Evolutionary conservation across 2,888 invertebrate species (phyloP), one percentile per base, ranked within the genome.

Genomic region (Epistrophe grossulariae): DNA sequence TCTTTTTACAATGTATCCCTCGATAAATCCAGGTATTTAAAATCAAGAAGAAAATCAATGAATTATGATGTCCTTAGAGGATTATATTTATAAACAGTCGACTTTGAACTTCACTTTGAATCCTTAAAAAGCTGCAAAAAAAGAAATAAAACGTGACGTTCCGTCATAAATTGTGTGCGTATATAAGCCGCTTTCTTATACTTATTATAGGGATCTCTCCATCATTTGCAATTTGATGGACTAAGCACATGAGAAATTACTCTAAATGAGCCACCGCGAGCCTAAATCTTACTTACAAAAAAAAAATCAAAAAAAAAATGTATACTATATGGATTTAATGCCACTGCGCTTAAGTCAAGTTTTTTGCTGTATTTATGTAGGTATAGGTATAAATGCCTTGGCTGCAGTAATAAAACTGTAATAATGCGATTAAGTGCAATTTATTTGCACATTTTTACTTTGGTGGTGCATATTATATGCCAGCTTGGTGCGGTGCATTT

Each of bases 361-460:
- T 48, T 45, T 35, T 28, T 28, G n/a, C 15, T 31, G 2, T 19
- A 15, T 60, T 7, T 48, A 19, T 7, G 0, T n/a, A n/a, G n/a
- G n/a, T 10, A 17, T 19, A 24, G 24, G 24, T 24, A 35, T 59
- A 48, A 81, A 83, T 55, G 78, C 82, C 79, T 72, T 76, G 79
- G 60, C 79, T 83, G 87, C 82, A 76, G 87, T 79, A 87, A 87
- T 87, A 87, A 87, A 87, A 87, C 76, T 87, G 79, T 83, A 87
- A 87, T 87, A 87, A 87, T 79, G 87, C 87, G 87, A 87, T 87
- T 87, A 87, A 83, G 79, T 72, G 87, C 87, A 87, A 87, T 87
- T 87, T 87, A 87, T 87, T 83, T 85, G 82, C 78, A 85, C 85
- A 85, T 85, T 79, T 71, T 55, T 50, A 38, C 50, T 48, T 31